Evolutionary conservation across 2,888 invertebrate species (phyloP), one percentile per base, ranked within the genome.

Genomic region (Diarsia rubi): DNA sequence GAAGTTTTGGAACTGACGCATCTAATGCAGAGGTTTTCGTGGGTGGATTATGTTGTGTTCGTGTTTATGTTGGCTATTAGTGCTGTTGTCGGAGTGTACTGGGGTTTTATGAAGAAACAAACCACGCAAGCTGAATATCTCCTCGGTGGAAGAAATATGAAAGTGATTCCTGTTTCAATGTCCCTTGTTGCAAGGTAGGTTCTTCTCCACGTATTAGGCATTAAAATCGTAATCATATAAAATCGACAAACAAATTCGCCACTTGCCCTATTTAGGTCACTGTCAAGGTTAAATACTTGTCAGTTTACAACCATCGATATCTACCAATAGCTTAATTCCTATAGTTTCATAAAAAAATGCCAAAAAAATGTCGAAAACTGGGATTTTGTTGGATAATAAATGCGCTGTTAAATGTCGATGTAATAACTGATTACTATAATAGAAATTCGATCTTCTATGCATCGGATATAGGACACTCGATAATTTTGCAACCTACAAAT

Each of bases 121-220:
- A 95, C 95, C 0, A 96, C 96, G 11, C 97, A 97, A 70, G 97
- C 97, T 91, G 98, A 98, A 90, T 98, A 98, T 91, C 97, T 99
- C 69, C 97, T 98, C 73, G 98, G 98, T 37, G 98, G 98, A 73
- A 97, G 98, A 86, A 98, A 97, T 88, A 98, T 99, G 98, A 97
- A 97, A 89, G 97, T 98, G 27, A 96, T 99, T 90, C 99, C 99
- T 5, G 98, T 99, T 71, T 97, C 98, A 47, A 97, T 99, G 97
- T 99, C 98, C 0, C 97, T 99, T 49, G 97, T 99, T 78, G 98
- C 99, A 70, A 98, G 98, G 98, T 98, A 91, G 90, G 92, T 87
- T 49, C n/a, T 42, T 42, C 9, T 31, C 1, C 19, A 59, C 9
- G 3, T 27, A 19, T 59, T 19, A 24, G 16, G 54, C 24, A 54